Conservation (phyloP, 1,140 invertebrate genomes). For the Lethrus apterus region DNA sequence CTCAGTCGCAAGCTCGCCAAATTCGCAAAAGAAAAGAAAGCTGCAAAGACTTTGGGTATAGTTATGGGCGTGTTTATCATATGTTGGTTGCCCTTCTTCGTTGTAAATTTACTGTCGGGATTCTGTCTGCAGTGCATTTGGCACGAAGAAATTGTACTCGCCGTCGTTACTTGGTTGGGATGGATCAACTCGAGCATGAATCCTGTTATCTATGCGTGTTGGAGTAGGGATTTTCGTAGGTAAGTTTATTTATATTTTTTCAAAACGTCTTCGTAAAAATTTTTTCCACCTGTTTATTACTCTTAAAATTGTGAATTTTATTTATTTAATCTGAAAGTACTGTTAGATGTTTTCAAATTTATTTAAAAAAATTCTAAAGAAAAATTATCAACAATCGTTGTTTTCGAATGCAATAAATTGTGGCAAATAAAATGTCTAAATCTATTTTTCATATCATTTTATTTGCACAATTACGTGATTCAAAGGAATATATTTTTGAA, state of each 20-base stretch:
- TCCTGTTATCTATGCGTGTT: conserved; percentile 94
- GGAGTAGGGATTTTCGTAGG: conserved; percentile 93
- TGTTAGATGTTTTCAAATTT: too few species aligned
- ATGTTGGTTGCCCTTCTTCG: conserved; percentile 98
- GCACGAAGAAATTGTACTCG: conserved; percentile 83
- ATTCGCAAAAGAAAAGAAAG: conserved; percentile 93
- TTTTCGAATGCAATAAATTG: too few species aligned
- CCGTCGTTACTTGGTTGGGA: conserved; percentile 95
- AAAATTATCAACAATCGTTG: too few species aligned
- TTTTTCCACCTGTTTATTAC: too few species aligned
- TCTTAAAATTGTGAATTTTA: too few species aligned
- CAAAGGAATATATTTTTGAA: too few species aligned
- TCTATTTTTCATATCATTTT: too few species aligned
- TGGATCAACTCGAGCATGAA: conserved; percentile 99
- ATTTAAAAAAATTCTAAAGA: too few species aligned
- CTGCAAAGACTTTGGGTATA: conserved; percentile 88
- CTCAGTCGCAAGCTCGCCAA: conserved; percentile 83
- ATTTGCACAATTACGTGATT: too few species aligned
- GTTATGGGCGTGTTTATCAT: conserved; percentile 98
- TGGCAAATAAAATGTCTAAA: too few species aligned
- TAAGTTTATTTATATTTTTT: conserved; percentile 45
- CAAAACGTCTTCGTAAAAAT: not conserved
- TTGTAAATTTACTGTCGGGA: conserved; percentile 87
- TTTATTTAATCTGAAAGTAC: too few species aligned
- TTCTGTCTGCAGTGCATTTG: conserved; percentile 82